Conservation (phyloP, 2,797 vertebrate species). For the Ara ararauna region DNA sequence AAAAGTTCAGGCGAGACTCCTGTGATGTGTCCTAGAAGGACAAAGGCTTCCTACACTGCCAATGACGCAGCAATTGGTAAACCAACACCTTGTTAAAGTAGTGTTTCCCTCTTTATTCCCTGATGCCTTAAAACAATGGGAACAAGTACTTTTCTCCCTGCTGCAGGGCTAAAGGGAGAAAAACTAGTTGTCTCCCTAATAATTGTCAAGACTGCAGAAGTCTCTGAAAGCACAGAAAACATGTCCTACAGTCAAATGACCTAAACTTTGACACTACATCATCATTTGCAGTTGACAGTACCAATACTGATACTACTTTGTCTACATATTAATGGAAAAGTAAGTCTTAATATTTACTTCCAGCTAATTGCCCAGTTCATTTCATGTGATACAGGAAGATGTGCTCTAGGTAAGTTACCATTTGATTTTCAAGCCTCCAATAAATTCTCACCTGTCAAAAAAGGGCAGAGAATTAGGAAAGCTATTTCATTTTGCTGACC, state of each 20-base stretch:
- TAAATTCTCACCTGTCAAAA: background rate
- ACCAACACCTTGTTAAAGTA: background rate
- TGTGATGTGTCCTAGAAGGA: background rate
- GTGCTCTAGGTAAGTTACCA: background rate
- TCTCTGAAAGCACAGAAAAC: background rate
- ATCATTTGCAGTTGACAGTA: background rate
- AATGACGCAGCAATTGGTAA: background rate
- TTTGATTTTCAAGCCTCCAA: background rate
- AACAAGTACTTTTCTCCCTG: background rate
- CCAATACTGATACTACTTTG: background rate
- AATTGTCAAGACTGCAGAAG: background rate
- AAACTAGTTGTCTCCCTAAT: background rate
- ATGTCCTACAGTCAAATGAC: background rate
- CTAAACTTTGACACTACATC: background rate
- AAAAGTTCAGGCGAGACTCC: background rate
- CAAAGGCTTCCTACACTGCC: background rate
- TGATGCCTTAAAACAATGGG: background rate
- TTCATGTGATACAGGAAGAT: background rate
- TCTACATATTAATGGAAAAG: background rate
- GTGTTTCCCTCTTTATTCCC: background rate
- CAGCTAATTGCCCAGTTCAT: background rate
- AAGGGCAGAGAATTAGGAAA: background rate
- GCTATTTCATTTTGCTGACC: background rate
- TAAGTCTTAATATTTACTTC: background rate
- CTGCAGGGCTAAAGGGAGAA: background rate